These are phyloP conservation scores for Punctoribates punctum DNA, from an alignment of 2,888 invertebrate species.

Conservation along the genomic window DNA sequence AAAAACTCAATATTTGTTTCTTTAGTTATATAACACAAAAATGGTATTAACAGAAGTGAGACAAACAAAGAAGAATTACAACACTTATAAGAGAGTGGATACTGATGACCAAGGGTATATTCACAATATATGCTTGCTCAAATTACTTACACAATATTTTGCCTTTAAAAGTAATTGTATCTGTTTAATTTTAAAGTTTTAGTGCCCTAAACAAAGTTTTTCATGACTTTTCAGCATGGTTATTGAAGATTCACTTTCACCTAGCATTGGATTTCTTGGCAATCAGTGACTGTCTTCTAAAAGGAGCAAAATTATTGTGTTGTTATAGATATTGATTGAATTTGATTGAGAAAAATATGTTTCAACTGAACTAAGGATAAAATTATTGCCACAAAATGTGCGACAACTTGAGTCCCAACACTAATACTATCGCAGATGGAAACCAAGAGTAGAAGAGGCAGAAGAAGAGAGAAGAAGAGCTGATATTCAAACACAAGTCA, in stretches of 20 bases:
- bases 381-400: conserved; percentile 16
- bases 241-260: too few relatives aligned
- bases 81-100: too few relatives aligned
- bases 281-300: background rate
- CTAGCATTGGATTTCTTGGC: too few relatives aligned
- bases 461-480: background rate
- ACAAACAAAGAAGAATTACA: background rate
- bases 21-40: background rate
- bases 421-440: background rate
- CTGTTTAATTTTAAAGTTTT: too few relatives aligned
- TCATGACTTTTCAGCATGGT: too few relatives aligned
- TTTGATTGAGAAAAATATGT: conserved; percentile 19
- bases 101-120: too few relatives aligned
- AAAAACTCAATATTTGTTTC: background rate
- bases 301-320: background rate
- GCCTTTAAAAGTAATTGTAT: too few relatives aligned
- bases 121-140: too few relatives aligned
- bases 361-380: background rate
- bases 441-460: too few relatives aligned
- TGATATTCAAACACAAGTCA: conserved; percentile 14
- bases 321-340: conserved; percentile 7
- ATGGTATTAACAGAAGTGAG: background rate
- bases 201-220: too few relatives aligned
- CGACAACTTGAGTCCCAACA: background rate
- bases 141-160: too few relatives aligned